phyloP scores from a whole-genome alignment of 1,140 invertebrate species.

The Lasioglossum baleicum region DNA sequence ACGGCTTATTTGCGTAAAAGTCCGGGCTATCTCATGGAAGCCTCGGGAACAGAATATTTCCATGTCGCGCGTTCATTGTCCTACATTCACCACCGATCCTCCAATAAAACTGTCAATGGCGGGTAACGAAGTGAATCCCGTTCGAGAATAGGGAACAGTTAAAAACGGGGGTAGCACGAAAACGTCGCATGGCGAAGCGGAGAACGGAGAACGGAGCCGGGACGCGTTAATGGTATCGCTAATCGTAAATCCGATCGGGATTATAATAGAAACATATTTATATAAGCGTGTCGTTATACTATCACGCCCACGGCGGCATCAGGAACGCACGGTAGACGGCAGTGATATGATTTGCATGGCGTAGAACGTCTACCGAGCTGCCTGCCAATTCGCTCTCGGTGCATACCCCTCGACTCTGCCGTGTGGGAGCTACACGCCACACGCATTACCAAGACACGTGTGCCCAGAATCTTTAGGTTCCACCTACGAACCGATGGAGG shows the following conservation, averaged over 20 bases:
- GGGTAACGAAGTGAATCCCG: background rate
- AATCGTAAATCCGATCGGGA: constrained; percentile 51
- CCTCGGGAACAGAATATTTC: background rate
- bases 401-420: constrained; percentile 29
- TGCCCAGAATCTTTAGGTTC: constrained; percentile 51
- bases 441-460: constrained; percentile 56
- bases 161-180: background rate
- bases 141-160: too few relatives aligned
- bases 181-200: background rate
- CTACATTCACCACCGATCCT: constrained; percentile 11
- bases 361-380: constrained; percentile 59
- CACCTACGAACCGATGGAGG: constrained; percentile 49
- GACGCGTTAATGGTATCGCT: constrained; percentile 19
- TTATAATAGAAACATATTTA: constrained; percentile 57
- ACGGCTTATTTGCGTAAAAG: background rate
- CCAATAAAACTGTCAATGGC: background rate
- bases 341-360: constrained; percentile 77
- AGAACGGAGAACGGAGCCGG: constrained; percentile 12
- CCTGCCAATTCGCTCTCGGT: constrained; percentile 58
- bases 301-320: constrained; percentile 45
- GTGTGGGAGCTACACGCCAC: constrained; percentile 47
- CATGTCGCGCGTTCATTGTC: background rate
- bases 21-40: background rate
- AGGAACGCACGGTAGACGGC: constrained; percentile 54
- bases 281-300: constrained; percentile 50